Base-by-base conservation (phyloP, 2,888 invertebrate genomes). In the Athalia cordata region DNA sequence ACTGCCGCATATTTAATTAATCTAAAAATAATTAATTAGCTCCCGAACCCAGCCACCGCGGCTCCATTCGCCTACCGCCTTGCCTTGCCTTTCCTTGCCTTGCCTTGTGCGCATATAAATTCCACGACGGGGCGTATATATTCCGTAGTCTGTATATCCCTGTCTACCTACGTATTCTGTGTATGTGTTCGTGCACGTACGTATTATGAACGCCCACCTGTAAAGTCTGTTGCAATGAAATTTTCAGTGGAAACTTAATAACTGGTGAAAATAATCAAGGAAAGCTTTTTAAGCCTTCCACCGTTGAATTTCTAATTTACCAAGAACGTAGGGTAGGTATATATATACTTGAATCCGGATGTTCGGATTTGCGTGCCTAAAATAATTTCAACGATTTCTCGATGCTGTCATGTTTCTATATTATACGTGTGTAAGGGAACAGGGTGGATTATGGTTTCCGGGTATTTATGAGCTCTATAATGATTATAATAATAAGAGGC, bases 11-110 rank as follows among this genome's bases (percentile, higher is more conserved):
- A 64, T 62, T 75, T 81, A 83, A 83, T 83, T 81, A 82, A 83
- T 82, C 80, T 77, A 79, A 83, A 82, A 81, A 82, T 82, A 83
- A 83, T 83, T 83, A 82, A 83, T 83, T 82, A 82, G 81, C 82
- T 80, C 80, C 80, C 67, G 79, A 80, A 81, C 79, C 79, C 50
- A 50, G 50, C 43, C 75, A 49, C 62, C 62, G 55, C 62, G 43
- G 43, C 62, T 62, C 50, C 52, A 50, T 75, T 75, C 75, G 47
- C 62, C 75, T 62, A 64, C 75, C 75, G 49, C 50, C 62, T 62
- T 62, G 62, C 62, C 7, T 3, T n/a, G 62, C 62, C 7, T 29
- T 29, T 29, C 29, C 29, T 29, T 29, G 29, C 15, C 29, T 62
- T 29, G 62, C 62, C 62, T 62, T 29, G 29, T 29, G 29, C 62